These are phyloP conservation scores for Pissodes strobi DNA, from an alignment of 1,140 invertebrate genomes.

Conservation along the genomic window DNA sequence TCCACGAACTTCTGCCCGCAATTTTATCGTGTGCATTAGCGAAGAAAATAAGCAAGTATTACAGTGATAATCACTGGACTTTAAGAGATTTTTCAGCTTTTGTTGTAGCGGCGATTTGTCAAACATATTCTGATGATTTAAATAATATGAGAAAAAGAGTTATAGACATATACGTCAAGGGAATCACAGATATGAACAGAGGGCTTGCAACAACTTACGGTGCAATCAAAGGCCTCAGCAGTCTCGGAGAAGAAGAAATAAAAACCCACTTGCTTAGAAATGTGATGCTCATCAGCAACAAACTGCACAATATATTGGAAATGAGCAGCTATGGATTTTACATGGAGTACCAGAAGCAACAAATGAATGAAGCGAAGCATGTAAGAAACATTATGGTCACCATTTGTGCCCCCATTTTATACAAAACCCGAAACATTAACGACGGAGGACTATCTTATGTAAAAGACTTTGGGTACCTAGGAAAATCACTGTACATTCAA, in stretches of 20 bases:
- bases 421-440: slow-evolving; percentile 32
- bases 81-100: slow-evolving; percentile 42
- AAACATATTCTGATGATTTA: slow-evolving; percentile 33
- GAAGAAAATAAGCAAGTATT: slow-evolving; percentile 43
- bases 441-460: slow-evolving; percentile 36
- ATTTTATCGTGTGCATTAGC: slow-evolving; percentile 40
- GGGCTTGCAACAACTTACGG: slow-evolving; percentile 41
- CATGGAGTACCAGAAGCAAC: slow-evolving; percentile 32
- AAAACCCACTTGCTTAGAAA: slow-evolving; percentile 33
- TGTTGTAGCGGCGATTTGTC: slow-evolving; percentile 36
- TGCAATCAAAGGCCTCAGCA: slow-evolving; percentile 40
- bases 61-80: slow-evolving; percentile 45
- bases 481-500: slow-evolving; percentile 38
- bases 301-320: slow-evolving; percentile 36
- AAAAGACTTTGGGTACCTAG: slow-evolving; percentile 42
- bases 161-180: slow-evolving; percentile 36
- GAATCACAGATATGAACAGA: slow-evolving; percentile 32
- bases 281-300: slow-evolving; percentile 29
- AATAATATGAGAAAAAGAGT: slow-evolving; percentile 41
- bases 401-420: slow-evolving; percentile 35
- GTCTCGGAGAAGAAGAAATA: slow-evolving; percentile 40
- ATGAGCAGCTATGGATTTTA: slow-evolving; percentile 15
- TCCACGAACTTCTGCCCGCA: slow-evolving; percentile 39
- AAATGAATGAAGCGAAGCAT: slow-evolving; percentile 37
- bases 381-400: slow-evolving; percentile 36